phyloP scores from a whole-genome alignment of 2,888 invertebrate genomes.

The Catocala fraxini region DNA sequence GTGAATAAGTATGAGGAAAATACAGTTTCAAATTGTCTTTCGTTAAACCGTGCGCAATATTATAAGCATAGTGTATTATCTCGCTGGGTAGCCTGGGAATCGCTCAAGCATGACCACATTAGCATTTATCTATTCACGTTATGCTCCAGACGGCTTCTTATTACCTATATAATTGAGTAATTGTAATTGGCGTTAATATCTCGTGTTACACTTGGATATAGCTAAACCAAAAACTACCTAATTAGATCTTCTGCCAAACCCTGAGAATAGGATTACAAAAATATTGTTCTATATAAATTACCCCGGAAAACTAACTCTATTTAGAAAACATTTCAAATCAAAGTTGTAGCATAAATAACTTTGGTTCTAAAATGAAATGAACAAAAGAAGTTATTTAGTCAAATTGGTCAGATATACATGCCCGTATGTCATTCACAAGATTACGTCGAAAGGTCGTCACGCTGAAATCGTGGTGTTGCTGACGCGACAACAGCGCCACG shows the following conservation, averaged over 20 bases:
- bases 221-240: conserved; percentile 10
- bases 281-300: not conserved
- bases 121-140: conserved; percentile 60
- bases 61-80: conserved; percentile 40
- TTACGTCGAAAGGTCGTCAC: conserved; percentile 71
- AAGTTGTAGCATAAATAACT: conserved; percentile 4
- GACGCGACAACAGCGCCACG: conserved; percentile 61
- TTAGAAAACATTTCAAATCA: not conserved
- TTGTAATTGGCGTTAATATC: conserved; percentile 51
- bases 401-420: conserved; percentile 45
- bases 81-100: conserved; percentile 34
- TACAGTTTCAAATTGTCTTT: conserved; percentile 26
- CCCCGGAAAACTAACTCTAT: not conserved
- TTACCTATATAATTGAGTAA: conserved; percentile 56
- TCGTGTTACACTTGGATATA: conserved; percentile 31
- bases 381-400: conserved; percentile 42
- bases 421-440: conserved; percentile 68
- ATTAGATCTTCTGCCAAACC: not conserved
- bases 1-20: conserved; percentile 30
- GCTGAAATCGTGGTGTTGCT: conserved; percentile 67
- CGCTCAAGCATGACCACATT: conserved; percentile 64
- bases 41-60: conserved; percentile 35
- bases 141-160: conserved; percentile 55
- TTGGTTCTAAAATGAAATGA: conserved; percentile 19
- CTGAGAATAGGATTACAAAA: too few relatives aligned